These are phyloP conservation scores for Lasioglossum lativentre DNA, from an alignment of 2,888 invertebrate species.

Conservation along the genomic window DNA sequence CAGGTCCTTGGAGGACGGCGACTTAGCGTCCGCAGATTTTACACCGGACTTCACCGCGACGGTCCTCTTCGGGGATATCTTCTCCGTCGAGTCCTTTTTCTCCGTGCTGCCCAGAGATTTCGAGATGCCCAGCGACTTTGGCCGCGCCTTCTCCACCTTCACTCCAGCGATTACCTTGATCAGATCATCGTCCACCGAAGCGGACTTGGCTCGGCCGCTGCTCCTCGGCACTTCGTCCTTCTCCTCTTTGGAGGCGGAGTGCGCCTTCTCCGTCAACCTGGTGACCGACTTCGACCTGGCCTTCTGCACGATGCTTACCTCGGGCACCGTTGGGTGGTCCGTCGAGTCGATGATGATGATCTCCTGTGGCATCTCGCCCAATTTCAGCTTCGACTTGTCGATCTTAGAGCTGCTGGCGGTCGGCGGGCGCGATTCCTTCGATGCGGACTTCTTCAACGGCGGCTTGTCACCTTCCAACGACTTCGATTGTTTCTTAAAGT, in stretches of 20 bases:
- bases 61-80: slow-evolving; percentile 80
- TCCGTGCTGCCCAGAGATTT: slow-evolving; percentile 82
- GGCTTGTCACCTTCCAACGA: slow-evolving; percentile 83
- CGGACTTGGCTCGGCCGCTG: slow-evolving; percentile 79
- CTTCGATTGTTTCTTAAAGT: slow-evolving; percentile 83
- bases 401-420: slow-evolving; percentile 78
- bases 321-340: slow-evolving; percentile 76
- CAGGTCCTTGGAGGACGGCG: slow-evolving; percentile 8
- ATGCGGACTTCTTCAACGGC: slow-evolving; percentile 79
- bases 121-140: slow-evolving; percentile 82
- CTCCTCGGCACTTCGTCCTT: slow-evolving; percentile 76
- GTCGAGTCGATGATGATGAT: slow-evolving; percentile 83
- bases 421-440: slow-evolving; percentile 79
- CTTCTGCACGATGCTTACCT: slow-evolving; percentile 83
- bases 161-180: slow-evolving; percentile 74
- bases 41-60: slow-evolving; percentile 52
- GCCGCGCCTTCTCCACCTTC: slow-evolving; percentile 79
- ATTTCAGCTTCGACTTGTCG: slow-evolving; percentile 82
- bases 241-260: slow-evolving; percentile 78
- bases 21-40: not conserved
- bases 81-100: slow-evolving; percentile 80
- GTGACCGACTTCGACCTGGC: slow-evolving; percentile 82
- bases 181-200: slow-evolving; percentile 82
- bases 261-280: slow-evolving; percentile 78
- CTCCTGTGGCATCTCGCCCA: slow-evolving; percentile 83